Evolutionary conservation across 2,797 vertebrate species (phyloP).

Genomic region (Meda fulgida): DNA sequence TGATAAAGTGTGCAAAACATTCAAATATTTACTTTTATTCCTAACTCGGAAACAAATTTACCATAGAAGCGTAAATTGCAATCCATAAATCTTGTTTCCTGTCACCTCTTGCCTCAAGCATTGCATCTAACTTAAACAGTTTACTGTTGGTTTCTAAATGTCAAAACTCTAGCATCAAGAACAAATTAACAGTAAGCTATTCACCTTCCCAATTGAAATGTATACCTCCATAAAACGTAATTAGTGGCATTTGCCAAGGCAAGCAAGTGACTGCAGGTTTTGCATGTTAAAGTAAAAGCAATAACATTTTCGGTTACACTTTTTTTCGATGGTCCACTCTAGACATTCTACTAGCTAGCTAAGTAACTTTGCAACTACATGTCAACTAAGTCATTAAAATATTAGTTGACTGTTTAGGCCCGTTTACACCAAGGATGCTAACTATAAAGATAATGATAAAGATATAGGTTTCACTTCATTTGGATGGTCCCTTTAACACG

Average conservation of each 20-base stretch:
- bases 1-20: slow-evolving; percentile 24
- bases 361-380: no score
- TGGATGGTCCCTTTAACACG: no score
- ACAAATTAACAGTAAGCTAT: not conserved
- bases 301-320: not conserved
- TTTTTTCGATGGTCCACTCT: no score
- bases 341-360: no score
- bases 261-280: not conserved
- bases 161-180: not conserved
- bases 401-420: no score
- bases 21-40: slow-evolving; percentile 21
- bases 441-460: no score
- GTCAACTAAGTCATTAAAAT: no score
- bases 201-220: not conserved
- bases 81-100: slow-evolving; percentile 12
- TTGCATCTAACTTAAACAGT: not conserved
- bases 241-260: not conserved
- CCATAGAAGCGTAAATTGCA: not conserved
- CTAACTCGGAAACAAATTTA: slow-evolving; percentile 19
- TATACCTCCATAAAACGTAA: not conserved
- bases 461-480: no score
- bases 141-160: not conserved
- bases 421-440: no score
- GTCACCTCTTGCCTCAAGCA: slow-evolving; percentile 26
- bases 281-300: not conserved